Evolutionary conservation across 1,140 invertebrate species (phyloP).

Genomic region (Psilanteris sp.): DNA sequence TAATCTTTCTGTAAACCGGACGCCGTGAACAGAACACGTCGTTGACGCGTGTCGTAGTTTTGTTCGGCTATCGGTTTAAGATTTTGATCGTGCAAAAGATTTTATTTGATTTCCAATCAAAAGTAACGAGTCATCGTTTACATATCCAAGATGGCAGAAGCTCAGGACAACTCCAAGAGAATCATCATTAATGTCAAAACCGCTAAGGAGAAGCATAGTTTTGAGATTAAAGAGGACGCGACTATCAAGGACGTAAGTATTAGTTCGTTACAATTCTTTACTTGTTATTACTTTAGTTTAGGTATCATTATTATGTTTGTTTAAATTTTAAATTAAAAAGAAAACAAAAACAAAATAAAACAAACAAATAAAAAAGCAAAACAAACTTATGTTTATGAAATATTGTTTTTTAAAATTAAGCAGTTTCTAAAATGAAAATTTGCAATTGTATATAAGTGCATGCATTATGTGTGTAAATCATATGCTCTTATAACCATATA

Average conservation of each 20-base stretch:
- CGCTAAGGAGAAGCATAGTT: slow-evolving; percentile 93
- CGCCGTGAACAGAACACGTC: slow-evolving; percentile 23
- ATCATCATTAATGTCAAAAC: slow-evolving; percentile 97
- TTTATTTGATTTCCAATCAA: slow-evolving; percentile 60
- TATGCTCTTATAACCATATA: no score
- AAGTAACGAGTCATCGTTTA: slow-evolving; percentile 80
- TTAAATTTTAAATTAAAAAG: no score
- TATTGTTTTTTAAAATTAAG: no score
- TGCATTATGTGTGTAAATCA: no score
- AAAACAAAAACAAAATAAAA: no score
- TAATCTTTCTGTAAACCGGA: slow-evolving; percentile 5
- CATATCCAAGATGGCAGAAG: slow-evolving; percentile 79
- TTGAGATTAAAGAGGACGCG: slow-evolving; percentile 92
- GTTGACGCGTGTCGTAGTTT: slow-evolving; percentile 23
- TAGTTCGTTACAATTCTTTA: background rate
- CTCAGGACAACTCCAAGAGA: slow-evolving; percentile 78
- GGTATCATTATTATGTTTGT: no score
- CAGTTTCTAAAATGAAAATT: no score
- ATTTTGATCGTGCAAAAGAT: no score
- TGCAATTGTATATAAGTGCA: no score
- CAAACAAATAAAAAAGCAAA: no score
- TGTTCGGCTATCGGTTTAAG: slow-evolving; percentile 8
- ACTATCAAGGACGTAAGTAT: slow-evolving; percentile 90
- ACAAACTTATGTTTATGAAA: no score
- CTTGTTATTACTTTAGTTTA: background rate